These are phyloP conservation scores for Molorchus minor DNA, from an alignment of 2,888 invertebrate species.

Conservation along the genomic window DNA sequence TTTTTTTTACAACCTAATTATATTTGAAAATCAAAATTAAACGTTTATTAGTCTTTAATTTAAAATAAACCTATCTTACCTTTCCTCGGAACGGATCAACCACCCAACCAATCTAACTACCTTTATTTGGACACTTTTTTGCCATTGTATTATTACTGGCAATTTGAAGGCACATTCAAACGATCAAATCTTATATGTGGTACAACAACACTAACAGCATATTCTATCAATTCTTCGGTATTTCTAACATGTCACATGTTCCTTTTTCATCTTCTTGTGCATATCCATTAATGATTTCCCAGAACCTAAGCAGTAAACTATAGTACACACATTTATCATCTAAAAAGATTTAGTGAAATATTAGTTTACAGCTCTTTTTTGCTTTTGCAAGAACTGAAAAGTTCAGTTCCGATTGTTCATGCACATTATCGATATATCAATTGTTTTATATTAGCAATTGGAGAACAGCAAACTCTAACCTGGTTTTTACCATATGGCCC, in stretches of 20 bases:
- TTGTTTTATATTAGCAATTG: no score
- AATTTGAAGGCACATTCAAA: constrained; percentile 74
- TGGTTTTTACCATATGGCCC: no score
- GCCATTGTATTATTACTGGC: constrained; percentile 68
- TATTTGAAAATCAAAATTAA: no score
- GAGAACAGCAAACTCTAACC: no score
- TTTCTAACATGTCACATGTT: constrained; percentile 70
- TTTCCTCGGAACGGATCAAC: constrained; percentile 75
- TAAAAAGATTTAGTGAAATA: no score
- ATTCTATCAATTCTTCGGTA: constrained; percentile 74
- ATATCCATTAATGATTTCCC: constrained; percentile 70
- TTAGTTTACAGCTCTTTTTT: no score
- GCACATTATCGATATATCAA: no score
- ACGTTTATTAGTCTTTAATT: no score
- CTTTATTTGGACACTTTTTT: constrained; percentile 72
- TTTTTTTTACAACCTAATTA: constrained; percentile 68
- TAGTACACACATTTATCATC: constrained; percentile 69
- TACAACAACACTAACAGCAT: constrained; percentile 68
- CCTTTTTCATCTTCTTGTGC: constrained; percentile 68
- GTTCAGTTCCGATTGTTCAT: no score
- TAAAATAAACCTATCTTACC: constrained; percentile 63
- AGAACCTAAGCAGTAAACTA: constrained; percentile 70
- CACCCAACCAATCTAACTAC: constrained; percentile 73
- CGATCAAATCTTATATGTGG: constrained; percentile 71
- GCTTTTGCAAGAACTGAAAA: no score